phyloP scores from a whole-genome alignment of 2,888 invertebrate species.

The Coecobrya sp. region DNA sequence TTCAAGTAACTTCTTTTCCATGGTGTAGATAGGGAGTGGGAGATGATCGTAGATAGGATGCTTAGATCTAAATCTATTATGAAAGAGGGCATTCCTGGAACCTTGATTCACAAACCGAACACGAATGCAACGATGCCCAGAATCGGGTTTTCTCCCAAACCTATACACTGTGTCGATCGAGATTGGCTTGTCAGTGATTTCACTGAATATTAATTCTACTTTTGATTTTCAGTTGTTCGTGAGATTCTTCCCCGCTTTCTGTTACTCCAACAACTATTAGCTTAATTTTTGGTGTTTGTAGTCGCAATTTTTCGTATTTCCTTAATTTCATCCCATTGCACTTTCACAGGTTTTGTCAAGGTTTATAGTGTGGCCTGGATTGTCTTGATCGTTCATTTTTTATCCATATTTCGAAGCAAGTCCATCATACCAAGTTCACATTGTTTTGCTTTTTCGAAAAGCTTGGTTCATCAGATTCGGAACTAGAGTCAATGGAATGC shows the following conservation, averaged over 20 bases:
- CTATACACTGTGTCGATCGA: not conserved
- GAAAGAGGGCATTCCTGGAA: not conserved
- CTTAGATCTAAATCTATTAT: not conserved
- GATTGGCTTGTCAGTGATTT: not conserved
- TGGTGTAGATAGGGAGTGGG: not conserved
- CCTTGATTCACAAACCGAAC: not conserved
- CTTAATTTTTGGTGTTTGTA: not conserved
- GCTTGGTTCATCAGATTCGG: no score
- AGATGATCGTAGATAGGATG: not conserved
- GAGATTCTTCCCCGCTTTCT: not conserved
- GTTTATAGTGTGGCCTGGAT: no score
- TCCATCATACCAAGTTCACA: no score
- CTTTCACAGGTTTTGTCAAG: no score
- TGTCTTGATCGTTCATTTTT: no score
- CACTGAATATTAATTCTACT: not conserved
- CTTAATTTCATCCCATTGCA: no score
- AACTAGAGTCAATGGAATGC: no score
- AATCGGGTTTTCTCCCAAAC: not conserved
- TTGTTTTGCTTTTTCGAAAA: no score
- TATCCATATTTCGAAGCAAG: no score
- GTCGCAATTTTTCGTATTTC: not conserved
- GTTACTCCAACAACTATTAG: not conserved
- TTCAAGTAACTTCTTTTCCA: not conserved
- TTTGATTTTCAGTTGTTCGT: not conserved
- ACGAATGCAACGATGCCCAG: not conserved